Evolutionary conservation across 2,113 vertebrate species (phyloP), one percentile per base, ranked within the genome.

Genomic region (Phodopus roborovskii): DNA sequence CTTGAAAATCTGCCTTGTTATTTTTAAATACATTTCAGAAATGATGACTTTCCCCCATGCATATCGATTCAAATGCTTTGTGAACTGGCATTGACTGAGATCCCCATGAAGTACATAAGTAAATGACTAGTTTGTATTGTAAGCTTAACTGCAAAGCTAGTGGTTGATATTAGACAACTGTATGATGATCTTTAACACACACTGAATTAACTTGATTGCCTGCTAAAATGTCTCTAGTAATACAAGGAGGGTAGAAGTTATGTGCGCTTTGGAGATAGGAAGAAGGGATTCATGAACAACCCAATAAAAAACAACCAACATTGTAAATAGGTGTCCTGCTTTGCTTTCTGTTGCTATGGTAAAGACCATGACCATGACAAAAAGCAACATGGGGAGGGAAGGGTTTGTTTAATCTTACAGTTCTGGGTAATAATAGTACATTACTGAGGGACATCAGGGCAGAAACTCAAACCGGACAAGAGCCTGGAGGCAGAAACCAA

Each of bases 1-100:
- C 68, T 94, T 70, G 90, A 93, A 91, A 88, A 60, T 45, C 78
- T 91, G n/a, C 87, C 56, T 74, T 94, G 42, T 71, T 84, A 12
- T 48, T 71, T 74, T 70, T 36, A 70, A 70, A 92, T 48, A 30
- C 78, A 7, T 95, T 68, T 86, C 3, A 39, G 66, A 97, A 95
- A 42, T 71, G 26, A 82, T 83, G 36, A 0, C 16, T 95, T 95
- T 15, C 19, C 28, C 20, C 9, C 60, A 7, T 10, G 20, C 77
- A 33, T 78, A 85, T 26, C n/a, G 79, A 92, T 39, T 22, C 70
- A 33, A 92, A 87, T 11, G 60, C 36, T 83, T 81, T 64, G 62
- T 93, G 60, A 22, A 82, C 19, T 36, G 33, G 11, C 74, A 83
- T 86, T 62, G 53, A 3, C 66, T 94, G 42, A 5, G 6, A 82